Percentiles rank a stretch among this genome's conserved stretches.
phyloP scores from a whole-genome alignment of 2,888 invertebrate genomes.

The Eristalis arbustorum region DNA sequence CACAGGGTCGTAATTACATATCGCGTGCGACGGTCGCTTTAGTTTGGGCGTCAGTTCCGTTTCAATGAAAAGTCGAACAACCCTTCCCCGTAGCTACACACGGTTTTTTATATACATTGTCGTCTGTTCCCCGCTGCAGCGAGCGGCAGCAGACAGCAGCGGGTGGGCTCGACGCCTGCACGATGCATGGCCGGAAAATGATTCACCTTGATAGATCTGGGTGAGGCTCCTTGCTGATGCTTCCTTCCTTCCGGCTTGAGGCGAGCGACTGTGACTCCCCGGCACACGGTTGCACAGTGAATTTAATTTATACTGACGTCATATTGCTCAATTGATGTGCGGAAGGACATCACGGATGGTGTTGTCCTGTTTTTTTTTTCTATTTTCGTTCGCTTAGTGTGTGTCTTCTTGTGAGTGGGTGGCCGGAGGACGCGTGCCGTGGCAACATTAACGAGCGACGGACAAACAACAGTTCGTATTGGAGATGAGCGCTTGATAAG shows the following conservation, averaged over 20 bases:
- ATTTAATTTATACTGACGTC: constrained; percentile 51
- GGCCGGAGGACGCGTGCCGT: constrained; percentile 58
- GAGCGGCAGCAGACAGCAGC: constrained; percentile 15
- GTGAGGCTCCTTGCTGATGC: constrained; percentile 62
- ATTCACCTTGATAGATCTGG: constrained; percentile 69
- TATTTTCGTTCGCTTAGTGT: not conserved
- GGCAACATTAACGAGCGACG: constrained; percentile 57
- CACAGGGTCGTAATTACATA: constrained; percentile 53
- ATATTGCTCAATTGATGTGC: constrained; percentile 58
- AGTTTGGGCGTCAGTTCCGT: constrained; percentile 68
- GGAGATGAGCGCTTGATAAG: constrained; percentile 62
- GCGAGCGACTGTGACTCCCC: not conserved
- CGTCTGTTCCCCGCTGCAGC: not conserved
- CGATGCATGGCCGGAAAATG: constrained; percentile 51
- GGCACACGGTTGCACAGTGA: constrained; percentile 30
- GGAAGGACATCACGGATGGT: constrained; percentile 61
- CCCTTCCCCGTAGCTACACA: constrained; percentile 37
- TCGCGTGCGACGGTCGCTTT: constrained; percentile 67
- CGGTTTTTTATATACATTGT: not conserved
- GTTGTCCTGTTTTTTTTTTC: constrained; percentile 29
- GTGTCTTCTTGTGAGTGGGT: not conserved
- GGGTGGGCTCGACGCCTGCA: constrained; percentile 53
- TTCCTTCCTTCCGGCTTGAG: constrained; percentile 56
- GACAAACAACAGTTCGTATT: constrained; percentile 35
- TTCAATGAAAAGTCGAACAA: constrained; percentile 63